Percentiles rank a stretch among this genome's conserved stretches.
Conservation (phyloP, 2,888 invertebrate species). For the Chironomus tentans region DNA sequence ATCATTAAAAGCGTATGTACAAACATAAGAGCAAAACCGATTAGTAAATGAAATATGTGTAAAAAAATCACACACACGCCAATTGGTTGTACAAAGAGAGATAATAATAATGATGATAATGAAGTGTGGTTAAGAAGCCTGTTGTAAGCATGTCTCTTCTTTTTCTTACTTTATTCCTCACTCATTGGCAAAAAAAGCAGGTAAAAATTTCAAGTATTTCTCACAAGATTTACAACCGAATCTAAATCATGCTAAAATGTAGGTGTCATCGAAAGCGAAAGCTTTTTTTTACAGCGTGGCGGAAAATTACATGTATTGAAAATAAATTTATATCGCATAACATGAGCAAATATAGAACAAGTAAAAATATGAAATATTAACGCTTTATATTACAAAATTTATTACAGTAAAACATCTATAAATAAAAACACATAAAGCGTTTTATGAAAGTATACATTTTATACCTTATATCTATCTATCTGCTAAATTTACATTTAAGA, state of each 20-base stretch:
- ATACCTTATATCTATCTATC: background rate
- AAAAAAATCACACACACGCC: too few relatives aligned
- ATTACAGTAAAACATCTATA: conserved; percentile 22
- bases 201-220: background rate
- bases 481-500: too few relatives aligned
- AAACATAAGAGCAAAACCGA: too few relatives aligned
- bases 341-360: conserved; percentile 22
- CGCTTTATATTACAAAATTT: conserved; percentile 23
- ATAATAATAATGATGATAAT: too few relatives aligned
- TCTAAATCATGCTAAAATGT: conserved; percentile 11
- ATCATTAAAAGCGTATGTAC: too few relatives aligned
- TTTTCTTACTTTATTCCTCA: too few relatives aligned
- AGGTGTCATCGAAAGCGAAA: conserved; percentile 20
- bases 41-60: too few relatives aligned
- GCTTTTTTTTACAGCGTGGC: background rate
- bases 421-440: conserved; percentile 25
- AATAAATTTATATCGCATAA: conserved; percentile 8
- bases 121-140: too few relatives aligned
- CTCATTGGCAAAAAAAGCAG: background rate
- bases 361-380: conserved; percentile 24
- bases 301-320: background rate
- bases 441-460: background rate
- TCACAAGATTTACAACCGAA: conserved; percentile 3
- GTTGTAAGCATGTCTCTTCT: too few relatives aligned
- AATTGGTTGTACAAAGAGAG: too few relatives aligned